Evolutionary conservation across 2,888 invertebrate species (phyloP).

Genomic region (Pseudococcus longispinus): DNA sequence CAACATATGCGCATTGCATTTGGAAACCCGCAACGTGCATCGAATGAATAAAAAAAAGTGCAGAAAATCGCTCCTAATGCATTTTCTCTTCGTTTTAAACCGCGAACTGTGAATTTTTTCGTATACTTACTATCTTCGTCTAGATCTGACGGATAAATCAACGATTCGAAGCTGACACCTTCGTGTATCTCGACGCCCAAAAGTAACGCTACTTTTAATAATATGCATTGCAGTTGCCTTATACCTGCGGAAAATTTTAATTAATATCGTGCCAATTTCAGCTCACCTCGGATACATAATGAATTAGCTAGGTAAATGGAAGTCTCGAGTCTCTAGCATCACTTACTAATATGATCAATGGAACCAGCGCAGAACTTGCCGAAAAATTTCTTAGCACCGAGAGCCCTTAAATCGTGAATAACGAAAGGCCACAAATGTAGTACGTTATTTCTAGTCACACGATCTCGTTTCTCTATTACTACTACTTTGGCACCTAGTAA

Average conservation of each 20-base stretch:
- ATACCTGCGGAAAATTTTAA: constrained; percentile 68
- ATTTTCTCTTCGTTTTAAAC: neutral
- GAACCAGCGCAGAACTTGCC: constrained; percentile 98
- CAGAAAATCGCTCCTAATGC: neutral
- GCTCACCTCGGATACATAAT: neutral
- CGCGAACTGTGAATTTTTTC: neutral
- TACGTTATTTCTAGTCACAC: constrained; percentile 95
- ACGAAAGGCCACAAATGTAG: constrained; percentile 98
- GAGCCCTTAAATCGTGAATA: constrained; percentile 88
- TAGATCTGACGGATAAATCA: constrained; percentile 78
- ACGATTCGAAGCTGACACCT: constrained; percentile 85
- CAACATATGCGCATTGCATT: neutral
- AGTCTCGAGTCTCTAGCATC: neutral
- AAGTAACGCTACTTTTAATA: constrained; percentile 91
- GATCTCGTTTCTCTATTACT: constrained; percentile 92
- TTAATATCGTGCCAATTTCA: neutral
- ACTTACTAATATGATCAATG: constrained; percentile 93
- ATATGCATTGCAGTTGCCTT: constrained; percentile 91
- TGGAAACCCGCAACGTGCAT: neutral
- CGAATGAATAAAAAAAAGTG: neutral
- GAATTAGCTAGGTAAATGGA: neutral
- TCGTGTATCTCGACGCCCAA: constrained; percentile 96
- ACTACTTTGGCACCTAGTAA: constrained; percentile 94
- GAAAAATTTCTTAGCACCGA: constrained; percentile 98
- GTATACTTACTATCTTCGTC: constrained; percentile 67